Percentiles rank a stretch among this genome's conserved stretches.
phyloP scores from a whole-genome alignment of 1,140 invertebrate species.

The Calephelis virginiensis region DNA sequence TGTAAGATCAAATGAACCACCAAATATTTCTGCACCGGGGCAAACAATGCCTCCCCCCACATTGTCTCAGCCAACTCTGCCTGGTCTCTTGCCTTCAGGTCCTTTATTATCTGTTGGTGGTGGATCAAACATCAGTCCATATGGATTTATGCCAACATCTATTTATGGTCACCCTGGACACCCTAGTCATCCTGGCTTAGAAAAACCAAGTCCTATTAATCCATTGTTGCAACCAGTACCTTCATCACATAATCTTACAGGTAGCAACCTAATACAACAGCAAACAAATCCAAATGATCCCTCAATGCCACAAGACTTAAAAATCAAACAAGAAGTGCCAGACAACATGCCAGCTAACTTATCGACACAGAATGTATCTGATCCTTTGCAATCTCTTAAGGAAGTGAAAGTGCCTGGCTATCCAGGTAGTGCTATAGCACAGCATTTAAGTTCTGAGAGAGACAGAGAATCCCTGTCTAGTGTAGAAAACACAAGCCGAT shows the following conservation, averaged over 20 bases:
- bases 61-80: slow-evolving; percentile 77
- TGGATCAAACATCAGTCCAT: slow-evolving; percentile 71
- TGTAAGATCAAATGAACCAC: slow-evolving; percentile 55
- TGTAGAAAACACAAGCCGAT: slow-evolving; percentile 68
- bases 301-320: slow-evolving; percentile 86
- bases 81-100: slow-evolving; percentile 76
- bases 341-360: slow-evolving; percentile 74
- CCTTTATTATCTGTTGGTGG: slow-evolving; percentile 79
- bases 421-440: slow-evolving; percentile 73
- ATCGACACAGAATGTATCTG: slow-evolving; percentile 79
- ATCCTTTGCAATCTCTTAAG: slow-evolving; percentile 87
- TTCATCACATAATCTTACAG: slow-evolving; percentile 67
- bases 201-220: slow-evolving; percentile 64
- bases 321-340: slow-evolving; percentile 87
- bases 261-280: slow-evolving; percentile 50
- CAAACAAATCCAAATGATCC: slow-evolving; percentile 69
- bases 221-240: slow-evolving; percentile 79
- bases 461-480: slow-evolving; percentile 70
- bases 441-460: slow-evolving; percentile 67
- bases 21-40: slow-evolving; percentile 48
- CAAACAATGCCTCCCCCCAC: slow-evolving; percentile 67
- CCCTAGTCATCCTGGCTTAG: slow-evolving; percentile 56
- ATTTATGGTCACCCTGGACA: slow-evolving; percentile 64
- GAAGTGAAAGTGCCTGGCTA: slow-evolving; percentile 91
- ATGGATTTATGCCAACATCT: slow-evolving; percentile 77